Conservation (phyloP, 1,140 invertebrate species). For the Prorops nasuta region DNA sequence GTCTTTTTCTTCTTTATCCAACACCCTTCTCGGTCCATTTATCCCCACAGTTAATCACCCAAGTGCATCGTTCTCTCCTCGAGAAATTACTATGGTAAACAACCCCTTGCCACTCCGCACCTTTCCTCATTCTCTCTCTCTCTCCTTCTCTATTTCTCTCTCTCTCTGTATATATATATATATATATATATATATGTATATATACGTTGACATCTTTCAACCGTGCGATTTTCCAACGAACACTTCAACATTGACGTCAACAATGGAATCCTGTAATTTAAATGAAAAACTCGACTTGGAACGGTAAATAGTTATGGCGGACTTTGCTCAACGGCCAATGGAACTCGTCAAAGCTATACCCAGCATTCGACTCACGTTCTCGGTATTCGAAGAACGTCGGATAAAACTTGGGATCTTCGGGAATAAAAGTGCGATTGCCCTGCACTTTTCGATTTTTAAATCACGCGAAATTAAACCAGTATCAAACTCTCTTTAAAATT, state of each 20-base stretch:
- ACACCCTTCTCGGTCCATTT: too few relatives aligned
- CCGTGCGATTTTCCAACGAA: neutral
- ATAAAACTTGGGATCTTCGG: too few relatives aligned
- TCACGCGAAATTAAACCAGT: too few relatives aligned
- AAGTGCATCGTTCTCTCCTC: slow-evolving; percentile 27
- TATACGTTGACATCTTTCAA: neutral
- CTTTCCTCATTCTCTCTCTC: neutral
- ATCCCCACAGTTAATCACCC: slow-evolving; percentile 25
- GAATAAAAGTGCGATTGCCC: too few relatives aligned
- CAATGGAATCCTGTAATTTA: too few relatives aligned
- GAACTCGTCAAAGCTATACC: too few relatives aligned
- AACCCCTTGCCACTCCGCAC: too few relatives aligned
- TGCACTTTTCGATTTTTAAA: too few relatives aligned
- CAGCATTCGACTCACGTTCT: slow-evolving; percentile 36
- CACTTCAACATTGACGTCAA: neutral
- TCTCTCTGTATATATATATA: too few relatives aligned
- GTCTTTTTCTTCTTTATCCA: too few relatives aligned
- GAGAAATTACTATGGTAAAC: slow-evolving; percentile 25
- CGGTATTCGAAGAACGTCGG: slow-evolving; percentile 27
- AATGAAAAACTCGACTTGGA: too few relatives aligned
- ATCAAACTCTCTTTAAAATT: too few relatives aligned
- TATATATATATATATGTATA: neutral
- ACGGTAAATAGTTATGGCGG: slow-evolving; percentile 15
- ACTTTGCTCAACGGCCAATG: slow-evolving; percentile 14
- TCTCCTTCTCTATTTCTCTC: neutral